These are phyloP conservation scores for Gastracanthus pulcherrimus DNA, from an alignment of 2,888 invertebrate species.

Conservation along the genomic window DNA sequence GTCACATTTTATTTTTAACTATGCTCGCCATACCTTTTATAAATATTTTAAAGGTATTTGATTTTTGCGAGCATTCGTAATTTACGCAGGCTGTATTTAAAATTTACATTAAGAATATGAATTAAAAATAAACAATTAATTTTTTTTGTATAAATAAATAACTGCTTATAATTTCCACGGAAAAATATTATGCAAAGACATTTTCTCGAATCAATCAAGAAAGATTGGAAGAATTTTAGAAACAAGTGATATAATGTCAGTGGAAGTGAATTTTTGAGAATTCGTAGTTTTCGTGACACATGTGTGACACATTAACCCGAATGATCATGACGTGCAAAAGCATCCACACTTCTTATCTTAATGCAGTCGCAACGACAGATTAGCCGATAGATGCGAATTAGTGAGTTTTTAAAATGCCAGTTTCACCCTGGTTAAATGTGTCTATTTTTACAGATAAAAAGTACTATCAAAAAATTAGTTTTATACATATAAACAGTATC, in stretches of 20 bases:
- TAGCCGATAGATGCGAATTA: conserved; percentile 16
- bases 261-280: background rate
- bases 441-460: too few species aligned
- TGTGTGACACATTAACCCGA: conserved; percentile 37
- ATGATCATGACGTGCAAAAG: background rate
- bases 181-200: background rate
- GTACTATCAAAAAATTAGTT: too few species aligned
- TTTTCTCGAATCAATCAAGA: too few species aligned
- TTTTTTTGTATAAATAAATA: background rate
- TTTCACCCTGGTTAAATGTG: too few species aligned
- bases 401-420: too few species aligned
- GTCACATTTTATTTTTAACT: conserved; percentile 37
- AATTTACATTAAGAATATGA: background rate
- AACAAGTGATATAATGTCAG: too few species aligned
- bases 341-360: conserved; percentile 24
- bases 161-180: background rate
- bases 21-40: background rate
- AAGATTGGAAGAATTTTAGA: too few species aligned
- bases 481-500: too few species aligned
- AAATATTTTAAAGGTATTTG: conserved; percentile 18
- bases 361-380: background rate
- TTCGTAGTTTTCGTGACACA: conserved; percentile 25
- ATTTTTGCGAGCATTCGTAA: conserved; percentile 7
- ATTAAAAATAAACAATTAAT: too few species aligned
- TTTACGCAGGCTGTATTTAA: background rate